These are phyloP conservation scores for Chaitophorus viminalis DNA, from an alignment of 2,888 invertebrate species.

Conservation along the genomic window DNA sequence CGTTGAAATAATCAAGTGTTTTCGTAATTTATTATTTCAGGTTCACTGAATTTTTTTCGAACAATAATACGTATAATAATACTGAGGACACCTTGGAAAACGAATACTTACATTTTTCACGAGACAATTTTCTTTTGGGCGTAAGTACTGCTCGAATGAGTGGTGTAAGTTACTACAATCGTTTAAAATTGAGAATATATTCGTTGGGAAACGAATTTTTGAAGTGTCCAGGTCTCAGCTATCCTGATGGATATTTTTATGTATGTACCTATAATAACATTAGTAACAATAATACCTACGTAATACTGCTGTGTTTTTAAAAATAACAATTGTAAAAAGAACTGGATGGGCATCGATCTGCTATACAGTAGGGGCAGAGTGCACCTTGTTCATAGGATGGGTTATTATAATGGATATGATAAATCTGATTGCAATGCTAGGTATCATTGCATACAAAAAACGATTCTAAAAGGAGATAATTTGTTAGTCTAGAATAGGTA, in stretches of 20 bases:
- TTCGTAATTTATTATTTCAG: not conserved
- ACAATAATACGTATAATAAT: not conserved
- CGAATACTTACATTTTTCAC: conserved; percentile 5
- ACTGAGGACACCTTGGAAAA: not conserved
- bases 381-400: too few species aligned
- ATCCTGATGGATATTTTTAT: not conserved
- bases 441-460: too few species aligned
- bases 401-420: too few species aligned
- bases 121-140: not conserved
- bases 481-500: too few species aligned
- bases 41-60: not conserved
- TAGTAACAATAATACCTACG: not conserved
- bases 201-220: not conserved
- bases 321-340: not conserved
- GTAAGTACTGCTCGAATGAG: not conserved
- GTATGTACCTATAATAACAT: not conserved
- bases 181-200: not conserved
- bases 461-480: too few species aligned
- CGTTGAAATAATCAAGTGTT: too few species aligned
- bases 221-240: not conserved
- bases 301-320: not conserved
- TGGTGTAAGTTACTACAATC: conserved; percentile 7
- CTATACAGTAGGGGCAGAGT: too few species aligned
- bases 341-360: too few species aligned
- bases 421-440: too few species aligned